These are phyloP conservation scores for Aselliscus stoliczkanus DNA, from an alignment of 2,797 vertebrate genomes.

Conservation along the genomic window DNA sequence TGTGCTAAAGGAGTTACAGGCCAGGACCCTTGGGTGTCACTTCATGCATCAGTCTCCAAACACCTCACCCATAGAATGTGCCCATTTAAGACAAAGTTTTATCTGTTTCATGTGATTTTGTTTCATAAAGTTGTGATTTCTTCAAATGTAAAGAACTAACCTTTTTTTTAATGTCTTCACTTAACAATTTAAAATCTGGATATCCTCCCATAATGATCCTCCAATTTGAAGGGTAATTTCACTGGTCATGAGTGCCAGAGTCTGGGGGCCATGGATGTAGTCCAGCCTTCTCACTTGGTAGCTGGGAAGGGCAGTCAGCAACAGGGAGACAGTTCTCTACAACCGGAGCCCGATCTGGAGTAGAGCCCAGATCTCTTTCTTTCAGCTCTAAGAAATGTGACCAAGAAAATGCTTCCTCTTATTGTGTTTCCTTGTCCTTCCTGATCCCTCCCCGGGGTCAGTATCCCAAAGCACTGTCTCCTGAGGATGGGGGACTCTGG, in stretches of 20 bases:
- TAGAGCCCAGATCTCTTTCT: neutral
- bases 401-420: neutral
- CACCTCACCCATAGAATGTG: neutral
- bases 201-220: neutral
- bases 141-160: neutral
- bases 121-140: neutral
- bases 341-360: neutral
- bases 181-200: neutral
- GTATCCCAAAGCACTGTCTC: neutral
- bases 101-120: neutral
- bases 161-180: neutral
- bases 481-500: neutral
- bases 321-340: neutral
- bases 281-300: neutral
- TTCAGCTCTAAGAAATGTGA: neutral
- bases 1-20: neutral
- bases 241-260: neutral
- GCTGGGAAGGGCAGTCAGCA: neutral
- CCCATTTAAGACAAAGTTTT: neutral
- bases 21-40: neutral
- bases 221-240: neutral
- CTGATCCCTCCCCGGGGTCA: neutral
- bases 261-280: neutral
- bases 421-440: neutral
- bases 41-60: neutral